Conservation (phyloP, 2,888 invertebrate species). For the Orthosia incerta region DNA sequence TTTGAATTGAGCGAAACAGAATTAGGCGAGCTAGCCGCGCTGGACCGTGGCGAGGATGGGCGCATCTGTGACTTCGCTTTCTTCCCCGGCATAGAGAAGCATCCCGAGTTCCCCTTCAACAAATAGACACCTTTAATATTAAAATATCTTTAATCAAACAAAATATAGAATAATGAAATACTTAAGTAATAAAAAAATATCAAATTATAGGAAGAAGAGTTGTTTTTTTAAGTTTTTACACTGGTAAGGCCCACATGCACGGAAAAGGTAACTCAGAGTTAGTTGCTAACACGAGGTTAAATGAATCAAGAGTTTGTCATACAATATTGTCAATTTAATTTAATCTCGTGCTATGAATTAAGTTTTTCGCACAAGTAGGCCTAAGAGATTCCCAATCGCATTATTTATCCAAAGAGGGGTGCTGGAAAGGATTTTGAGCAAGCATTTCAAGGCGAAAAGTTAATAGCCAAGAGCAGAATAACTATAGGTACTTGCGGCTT, state of each 20-base stretch:
- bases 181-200: conserved; percentile 17
- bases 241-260: background rate
- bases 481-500: too few species aligned
- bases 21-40: conserved; percentile 90
- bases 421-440: too few species aligned
- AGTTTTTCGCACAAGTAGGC: too few species aligned
- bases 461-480: too few species aligned
- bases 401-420: too few species aligned
- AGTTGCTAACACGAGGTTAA: too few species aligned
- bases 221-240: background rate
- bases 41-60: conserved; percentile 92
- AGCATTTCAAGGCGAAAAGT: too few species aligned
- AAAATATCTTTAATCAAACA: conserved; percentile 10
- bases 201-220: background rate
- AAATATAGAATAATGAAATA: conserved; percentile 26
- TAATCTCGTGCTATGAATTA: too few species aligned
- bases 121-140: conserved; percentile 68
- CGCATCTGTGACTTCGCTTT: conserved; percentile 94
- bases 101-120: conserved; percentile 94
- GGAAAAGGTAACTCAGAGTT: too few species aligned
- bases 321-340: too few species aligned
- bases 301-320: too few species aligned
- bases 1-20: conserved; percentile 93
- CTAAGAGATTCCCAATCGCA: too few species aligned
- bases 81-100: conserved; percentile 92